phyloP scores from a whole-genome alignment of 2,113 vertebrate genomes.

The Zosterops hypoxanthus region DNA sequence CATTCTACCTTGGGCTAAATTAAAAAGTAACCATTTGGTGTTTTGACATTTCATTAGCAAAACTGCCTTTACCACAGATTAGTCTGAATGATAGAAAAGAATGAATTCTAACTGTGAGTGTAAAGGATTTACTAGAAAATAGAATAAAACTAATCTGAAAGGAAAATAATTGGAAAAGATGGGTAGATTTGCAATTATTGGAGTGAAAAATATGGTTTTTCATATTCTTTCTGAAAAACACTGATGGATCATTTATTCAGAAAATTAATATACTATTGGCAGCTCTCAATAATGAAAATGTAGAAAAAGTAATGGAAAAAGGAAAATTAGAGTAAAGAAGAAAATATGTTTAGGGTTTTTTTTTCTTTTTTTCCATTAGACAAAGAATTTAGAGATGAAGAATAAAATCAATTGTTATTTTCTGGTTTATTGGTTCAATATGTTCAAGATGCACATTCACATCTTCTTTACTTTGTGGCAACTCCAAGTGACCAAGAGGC shows the following conservation, averaged over 20 bases:
- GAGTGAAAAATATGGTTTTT: background rate
- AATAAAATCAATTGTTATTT: background rate
- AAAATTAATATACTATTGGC: background rate
- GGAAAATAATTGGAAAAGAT: background rate
- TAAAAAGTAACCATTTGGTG: conserved; percentile 58
- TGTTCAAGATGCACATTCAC: background rate
- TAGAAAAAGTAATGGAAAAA: background rate
- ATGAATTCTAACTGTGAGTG: background rate
- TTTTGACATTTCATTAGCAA: conserved; percentile 63
- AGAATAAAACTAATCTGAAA: conserved; percentile 14
- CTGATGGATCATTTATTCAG: background rate
- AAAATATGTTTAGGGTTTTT: background rate
- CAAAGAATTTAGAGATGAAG: background rate
- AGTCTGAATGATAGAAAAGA: background rate
- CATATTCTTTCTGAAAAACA: background rate
- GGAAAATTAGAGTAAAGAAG: background rate
- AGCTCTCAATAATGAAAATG: background rate
- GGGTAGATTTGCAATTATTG: background rate
- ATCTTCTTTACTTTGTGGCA: background rate
- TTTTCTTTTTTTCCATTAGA: background rate
- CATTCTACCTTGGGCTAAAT: conserved; percentile 66
- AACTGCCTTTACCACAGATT: background rate
- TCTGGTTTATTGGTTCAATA: background rate
- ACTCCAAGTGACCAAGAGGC: background rate
- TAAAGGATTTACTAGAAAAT: conserved; percentile 1